Evolutionary conservation across 1,140 invertebrate species (phyloP), one percentile per base, ranked within the genome.

Genomic region (Nebria ingens): DNA sequence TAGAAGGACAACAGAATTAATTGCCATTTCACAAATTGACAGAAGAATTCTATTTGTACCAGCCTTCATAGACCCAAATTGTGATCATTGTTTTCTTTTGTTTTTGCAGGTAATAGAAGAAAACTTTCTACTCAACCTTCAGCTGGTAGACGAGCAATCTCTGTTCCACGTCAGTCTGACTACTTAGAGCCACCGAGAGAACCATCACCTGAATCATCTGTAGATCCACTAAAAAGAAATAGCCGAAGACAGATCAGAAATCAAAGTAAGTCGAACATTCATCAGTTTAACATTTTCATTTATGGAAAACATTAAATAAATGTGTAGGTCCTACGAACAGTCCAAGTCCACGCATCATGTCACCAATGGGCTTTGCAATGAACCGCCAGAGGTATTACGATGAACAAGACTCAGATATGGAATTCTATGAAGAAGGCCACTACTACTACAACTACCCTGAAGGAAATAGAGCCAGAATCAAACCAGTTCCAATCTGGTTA

Each of bases 401-500:
- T 17, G 72, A 76, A 61, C 64, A 60, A 51, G 70, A 71, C 53
- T 70, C 75, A 6, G 76, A 79, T 54, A 69, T 74, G 51, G 75
- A 75, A 57, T 70, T 73, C 19, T 67, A 65, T 2, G 69, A 68
- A 51, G 65, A 68, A 34, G 68, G 69, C 11, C 64, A 65, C 52
- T 66, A 68, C 52, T 73, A 73, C 11, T 57, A 66, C n/a, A n/a
- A n/a, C n/a, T n/a, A n/a, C n/a, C 6, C 25, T 9, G 25, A 34
- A 34, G 25, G 25, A 2, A 65, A 52, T 6, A 56, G 59, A 23
- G 53, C 60, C 1, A 67, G 70, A 64, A 81, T 77, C 58, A 82
- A 81, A 64, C 89, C 89, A 0, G 90, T 93, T 1, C 92, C 91
- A 0, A 94, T 96, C 62, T 93, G 90, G 87, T 72, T 95, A 21